Conservation (phyloP, 2,113 vertebrate genomes). For the Struthidea cinerea region DNA sequence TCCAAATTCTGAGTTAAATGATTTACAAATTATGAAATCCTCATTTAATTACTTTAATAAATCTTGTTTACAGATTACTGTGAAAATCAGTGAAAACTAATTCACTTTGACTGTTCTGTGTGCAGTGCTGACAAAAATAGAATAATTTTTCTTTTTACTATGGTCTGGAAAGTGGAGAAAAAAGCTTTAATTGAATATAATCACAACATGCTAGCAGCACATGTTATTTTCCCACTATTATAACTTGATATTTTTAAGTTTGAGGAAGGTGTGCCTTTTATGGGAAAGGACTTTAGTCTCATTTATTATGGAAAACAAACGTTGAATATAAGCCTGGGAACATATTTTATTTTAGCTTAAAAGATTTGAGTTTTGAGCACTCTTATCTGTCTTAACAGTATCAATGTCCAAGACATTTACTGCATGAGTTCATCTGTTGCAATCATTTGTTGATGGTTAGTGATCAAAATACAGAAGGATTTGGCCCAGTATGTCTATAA, state of each 20-base stretch:
- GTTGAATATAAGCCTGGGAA: neutral
- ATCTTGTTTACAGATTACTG: constrained; percentile 73
- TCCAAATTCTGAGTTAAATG: constrained; percentile 70
- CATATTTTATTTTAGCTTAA: neutral
- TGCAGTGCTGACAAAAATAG: constrained; percentile 64
- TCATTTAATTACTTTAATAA: constrained; percentile 76
- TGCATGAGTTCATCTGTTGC: neutral
- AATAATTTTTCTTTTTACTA: constrained; percentile 42
- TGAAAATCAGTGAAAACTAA: constrained; percentile 66
- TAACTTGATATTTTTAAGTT: constrained; percentile 40
- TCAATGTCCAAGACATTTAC: neutral
- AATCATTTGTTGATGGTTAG: neutral
- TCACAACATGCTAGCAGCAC: constrained; percentile 40
- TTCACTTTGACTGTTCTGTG: constrained; percentile 64
- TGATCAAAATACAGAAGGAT: neutral
- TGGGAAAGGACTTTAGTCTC: neutral
- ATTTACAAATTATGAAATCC: constrained; percentile 67
- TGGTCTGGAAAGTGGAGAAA: constrained; percentile 29
- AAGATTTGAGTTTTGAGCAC: neutral
- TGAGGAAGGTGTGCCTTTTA: neutral
- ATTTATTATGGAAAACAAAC: neutral
- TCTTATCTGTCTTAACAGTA: neutral
- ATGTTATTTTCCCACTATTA: constrained; percentile 36
- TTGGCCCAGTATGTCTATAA: neutral
- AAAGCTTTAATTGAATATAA: constrained; percentile 49